These are phyloP conservation scores for Barbus barbus DNA, from an alignment of 2,113 vertebrate species.

Conservation along the genomic window DNA sequence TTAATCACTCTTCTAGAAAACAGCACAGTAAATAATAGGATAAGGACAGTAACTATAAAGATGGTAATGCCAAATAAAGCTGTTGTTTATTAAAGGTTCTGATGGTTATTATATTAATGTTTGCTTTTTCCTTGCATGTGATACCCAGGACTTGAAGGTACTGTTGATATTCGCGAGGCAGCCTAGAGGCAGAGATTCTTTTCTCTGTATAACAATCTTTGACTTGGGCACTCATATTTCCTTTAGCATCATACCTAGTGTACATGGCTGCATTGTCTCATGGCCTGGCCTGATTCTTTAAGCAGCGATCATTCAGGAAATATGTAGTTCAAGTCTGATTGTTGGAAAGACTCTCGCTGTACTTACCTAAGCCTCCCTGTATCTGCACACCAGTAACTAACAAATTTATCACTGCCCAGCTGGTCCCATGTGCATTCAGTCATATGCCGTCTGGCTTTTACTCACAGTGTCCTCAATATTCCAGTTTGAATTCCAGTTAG, in stretches of 20 bases:
- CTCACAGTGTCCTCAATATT: constrained; percentile 44
- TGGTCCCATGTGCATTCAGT: constrained; percentile 56
- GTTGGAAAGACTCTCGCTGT: constrained; percentile 56
- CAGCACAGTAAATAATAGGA: background rate
- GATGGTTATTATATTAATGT: constrained; percentile 65
- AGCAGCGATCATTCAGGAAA: constrained; percentile 41
- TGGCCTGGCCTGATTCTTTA: constrained; percentile 38
- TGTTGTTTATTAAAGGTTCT: constrained; percentile 50
- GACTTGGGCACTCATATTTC: constrained; percentile 50
- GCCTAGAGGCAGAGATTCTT: constrained; percentile 52
- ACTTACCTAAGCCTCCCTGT: constrained; percentile 53
- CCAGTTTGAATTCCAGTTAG: constrained; percentile 41
- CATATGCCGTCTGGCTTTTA: constrained; percentile 53
- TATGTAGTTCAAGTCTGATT: constrained; percentile 56
- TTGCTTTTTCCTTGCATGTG: constrained; percentile 76
- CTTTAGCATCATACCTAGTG: background rate
- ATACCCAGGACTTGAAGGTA: constrained; percentile 82
- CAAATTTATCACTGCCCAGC: constrained; percentile 56
- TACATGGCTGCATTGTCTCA: constrained; percentile 21
- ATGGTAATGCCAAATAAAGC: constrained; percentile 55
- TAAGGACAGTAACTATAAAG: constrained; percentile 47
- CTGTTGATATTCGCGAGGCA: constrained; percentile 68
- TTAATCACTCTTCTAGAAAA: constrained; percentile 28
- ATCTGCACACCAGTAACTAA: constrained; percentile 56
- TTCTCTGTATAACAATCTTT: constrained; percentile 48